Percentiles rank a stretch among this genome's conserved stretches.
Evolutionary conservation across 2,888 invertebrate species (phyloP).

Genomic region (Leuctra nigra): DNA sequence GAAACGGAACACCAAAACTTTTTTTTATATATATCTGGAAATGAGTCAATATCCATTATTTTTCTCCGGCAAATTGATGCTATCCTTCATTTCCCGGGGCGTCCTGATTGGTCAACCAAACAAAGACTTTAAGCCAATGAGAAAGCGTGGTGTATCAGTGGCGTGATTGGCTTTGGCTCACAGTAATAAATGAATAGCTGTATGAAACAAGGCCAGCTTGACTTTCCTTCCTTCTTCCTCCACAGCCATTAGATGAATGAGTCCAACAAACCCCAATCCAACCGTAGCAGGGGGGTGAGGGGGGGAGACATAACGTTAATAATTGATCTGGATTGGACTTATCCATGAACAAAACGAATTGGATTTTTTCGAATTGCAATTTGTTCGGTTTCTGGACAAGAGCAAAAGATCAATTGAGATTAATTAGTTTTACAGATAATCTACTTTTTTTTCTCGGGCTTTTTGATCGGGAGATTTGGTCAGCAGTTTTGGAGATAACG

Average conservation of each 20-base stretch:
- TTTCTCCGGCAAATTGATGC: constrained; percentile 16
- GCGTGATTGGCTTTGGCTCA: constrained; percentile 22
- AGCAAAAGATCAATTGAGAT: not conserved
- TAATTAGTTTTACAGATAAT: not conserved
- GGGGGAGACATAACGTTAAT: constrained; percentile 23
- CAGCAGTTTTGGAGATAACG: too few species aligned
- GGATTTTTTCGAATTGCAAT: constrained; percentile 19
- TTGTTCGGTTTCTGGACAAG: constrained; percentile 11
- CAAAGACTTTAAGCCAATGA: constrained; percentile 24
- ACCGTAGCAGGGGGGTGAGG: not conserved
- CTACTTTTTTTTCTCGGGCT: too few species aligned
- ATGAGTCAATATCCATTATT: constrained; percentile 20
- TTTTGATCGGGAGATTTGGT: too few species aligned
- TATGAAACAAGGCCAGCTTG: not conserved
- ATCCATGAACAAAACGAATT: constrained; percentile 23
- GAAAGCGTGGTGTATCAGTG: constrained; percentile 4
- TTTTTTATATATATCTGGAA: constrained; percentile 7
- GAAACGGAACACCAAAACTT: not conserved
- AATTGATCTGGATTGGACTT: constrained; percentile 25
- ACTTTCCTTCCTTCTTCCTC: too few species aligned
- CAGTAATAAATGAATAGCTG: constrained; percentile 26
- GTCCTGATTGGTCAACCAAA: constrained; percentile 14
- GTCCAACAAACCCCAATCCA: constrained; percentile 13
- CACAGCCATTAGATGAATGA: constrained; percentile 24
- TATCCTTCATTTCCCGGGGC: constrained; percentile 12